Evolutionary conservation across 92 coral and sea anemone species (phyloP), one percentile per base, ranked within the genome.

Genomic region (Nematostella vectensis): DNA sequence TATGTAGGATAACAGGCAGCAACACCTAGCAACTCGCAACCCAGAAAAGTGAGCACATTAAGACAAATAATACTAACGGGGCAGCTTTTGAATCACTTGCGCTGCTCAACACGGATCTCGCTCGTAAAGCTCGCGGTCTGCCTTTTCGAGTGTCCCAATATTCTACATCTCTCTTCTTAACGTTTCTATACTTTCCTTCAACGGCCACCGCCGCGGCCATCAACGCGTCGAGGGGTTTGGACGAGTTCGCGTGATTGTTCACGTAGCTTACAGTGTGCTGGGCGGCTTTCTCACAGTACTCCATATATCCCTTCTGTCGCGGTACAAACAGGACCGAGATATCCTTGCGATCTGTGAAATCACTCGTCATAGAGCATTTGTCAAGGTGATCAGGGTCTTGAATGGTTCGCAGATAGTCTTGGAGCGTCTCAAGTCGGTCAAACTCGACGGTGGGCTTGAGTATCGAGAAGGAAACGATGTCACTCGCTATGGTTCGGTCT

Each of bases 341-440:
- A 40, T 85, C 95, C 48, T 81, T 72, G 42, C 89, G 80, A 47
- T 85, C 88, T 28, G 78, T 62, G 36, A 80, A 81, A 50, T 85
- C 88, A 13, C 69, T 61, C 11, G 95, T 80, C 55, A 80, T 48
- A 37, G 75, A 74, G 50, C 95, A 85, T 43, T 55, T 80, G 19
- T 53, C 40, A 11, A 37, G 16, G 29, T 55, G 57, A 4, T 51
- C 58, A 39, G 55, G 30, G 68, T 85, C 58, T 12, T 60, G 78
- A 17, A 66, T 74, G 52, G 25, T 28, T 29, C 74, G 51, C 26
- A 85, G 51, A 43, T 31, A 62, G 33, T 60, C 43, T 37, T 75
- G 71, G 62, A 85, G 48, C 10, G 58, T 49, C 24, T 59, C 73
- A 8, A 71, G 57, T 17, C 78, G 68, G 60, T 69, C 68, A n/a